Evolutionary conservation across 2,888 invertebrate species (phyloP).

Genomic region (Acrobeloides nanus): DNA sequence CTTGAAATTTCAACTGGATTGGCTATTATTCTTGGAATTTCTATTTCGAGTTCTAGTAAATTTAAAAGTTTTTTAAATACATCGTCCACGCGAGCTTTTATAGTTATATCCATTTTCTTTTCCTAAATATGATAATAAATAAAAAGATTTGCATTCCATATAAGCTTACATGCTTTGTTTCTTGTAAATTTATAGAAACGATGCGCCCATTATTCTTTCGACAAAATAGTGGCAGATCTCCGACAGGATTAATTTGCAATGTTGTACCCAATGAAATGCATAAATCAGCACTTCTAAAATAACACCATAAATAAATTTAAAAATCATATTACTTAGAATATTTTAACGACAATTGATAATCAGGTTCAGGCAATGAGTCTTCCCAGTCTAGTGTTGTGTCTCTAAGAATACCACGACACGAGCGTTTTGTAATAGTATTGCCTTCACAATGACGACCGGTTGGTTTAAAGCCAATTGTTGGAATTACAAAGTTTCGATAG

Average conservation of each 20-base stretch:
- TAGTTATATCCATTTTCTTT: no score
- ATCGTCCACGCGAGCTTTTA: no score
- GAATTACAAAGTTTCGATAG: slow-evolving; percentile 65
- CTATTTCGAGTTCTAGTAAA: no score
- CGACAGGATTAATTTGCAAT: slow-evolving; percentile 91
- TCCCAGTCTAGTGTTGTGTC: slow-evolving; percentile 98
- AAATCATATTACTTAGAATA: slow-evolving; percentile 4
- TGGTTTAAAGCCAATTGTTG: slow-evolving; percentile 72
- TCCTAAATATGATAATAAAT: no score
- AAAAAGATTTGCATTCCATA: no score
- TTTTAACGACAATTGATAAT: slow-evolving; percentile 60
- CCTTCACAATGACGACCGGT: slow-evolving; percentile 66
- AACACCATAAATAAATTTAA: slow-evolving; percentile 11
- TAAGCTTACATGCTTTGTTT: slow-evolving; percentile 90
- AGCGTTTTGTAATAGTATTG: slow-evolving; percentile 27
- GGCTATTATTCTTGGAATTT: no score
- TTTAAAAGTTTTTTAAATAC: no score
- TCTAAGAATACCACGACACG: slow-evolving; percentile 67
- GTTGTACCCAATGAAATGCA: slow-evolving; percentile 93
- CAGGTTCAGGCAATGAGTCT: slow-evolving; percentile 68
- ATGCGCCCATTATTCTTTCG: slow-evolving; percentile 78
- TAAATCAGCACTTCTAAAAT: slow-evolving; percentile 77
- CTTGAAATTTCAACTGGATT: no score
- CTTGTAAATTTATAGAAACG: slow-evolving; percentile 88
- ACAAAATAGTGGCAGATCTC: slow-evolving; percentile 77